These are phyloP conservation scores for Bolinopsis microptera DNA, from an alignment of 37 sponge, comb jelly and placozoan genomes.

Conservation along the genomic window DNA sequence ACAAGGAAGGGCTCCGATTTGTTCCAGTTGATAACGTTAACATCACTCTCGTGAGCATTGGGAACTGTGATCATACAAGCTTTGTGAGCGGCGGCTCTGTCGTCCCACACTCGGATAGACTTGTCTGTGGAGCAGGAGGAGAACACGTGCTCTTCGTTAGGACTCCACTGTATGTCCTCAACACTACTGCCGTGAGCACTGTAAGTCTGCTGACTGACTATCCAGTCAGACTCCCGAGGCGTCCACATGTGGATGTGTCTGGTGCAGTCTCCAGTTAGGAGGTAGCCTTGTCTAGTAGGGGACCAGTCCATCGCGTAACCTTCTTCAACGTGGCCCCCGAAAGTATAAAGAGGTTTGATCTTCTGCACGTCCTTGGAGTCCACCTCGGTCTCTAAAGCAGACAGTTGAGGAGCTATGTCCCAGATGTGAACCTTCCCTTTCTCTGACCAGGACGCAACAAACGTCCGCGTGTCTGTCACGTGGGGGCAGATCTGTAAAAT, in stretches of 20 bases:
- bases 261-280: constrained; percentile 89
- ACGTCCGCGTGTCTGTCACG: not conserved
- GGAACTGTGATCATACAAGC: constrained; percentile 90
- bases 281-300: constrained; percentile 76
- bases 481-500: constrained; percentile 32
- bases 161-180: constrained; percentile 98
- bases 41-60: constrained; percentile 89
- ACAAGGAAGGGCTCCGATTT: constrained; percentile 80
- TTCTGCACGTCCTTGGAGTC: constrained; percentile 54
- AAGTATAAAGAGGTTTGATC: constrained; percentile 41
- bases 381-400: constrained; percentile 75
- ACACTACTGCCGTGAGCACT: constrained; percentile 82
- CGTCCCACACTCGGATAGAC: constrained; percentile 90
- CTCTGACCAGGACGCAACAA: constrained; percentile 94
- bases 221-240: constrained; percentile 73
- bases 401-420: constrained; percentile 78
- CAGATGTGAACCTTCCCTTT: constrained; percentile 85
- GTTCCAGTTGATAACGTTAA: constrained; percentile 98
- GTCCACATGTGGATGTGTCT: constrained; percentile 91
- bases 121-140: constrained; percentile 92
- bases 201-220: constrained; percentile 82
- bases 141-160: constrained; percentile 93
- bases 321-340: constrained; percentile 70
- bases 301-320: constrained; percentile 97
- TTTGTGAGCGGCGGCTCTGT: constrained; percentile 79